Base-by-base conservation (phyloP, 2,797 vertebrate genomes). In the Rhinatrema bivittatum region DNA sequence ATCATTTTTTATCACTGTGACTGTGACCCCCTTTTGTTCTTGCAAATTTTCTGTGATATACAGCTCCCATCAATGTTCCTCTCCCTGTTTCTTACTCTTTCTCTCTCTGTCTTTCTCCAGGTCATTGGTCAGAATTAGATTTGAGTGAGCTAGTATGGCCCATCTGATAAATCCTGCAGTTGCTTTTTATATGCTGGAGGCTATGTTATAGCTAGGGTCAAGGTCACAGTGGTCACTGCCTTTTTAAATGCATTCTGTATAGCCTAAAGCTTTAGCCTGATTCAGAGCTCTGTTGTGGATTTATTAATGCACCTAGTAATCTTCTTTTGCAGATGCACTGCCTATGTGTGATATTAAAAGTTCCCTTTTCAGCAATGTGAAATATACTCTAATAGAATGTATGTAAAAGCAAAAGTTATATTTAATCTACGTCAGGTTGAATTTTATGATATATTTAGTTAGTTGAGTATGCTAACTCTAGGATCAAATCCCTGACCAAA, bases 51-150 rank as follows among this genome's bases (percentile, higher is more conserved):
- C n/a, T 42, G 30, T 28, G 27, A 28, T 54, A 63, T 59, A 46
- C 31, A 33, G 26, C 27, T 4, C 49, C 7, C 33, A 4, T 48
- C 13, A 22, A 1, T 36, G 20, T 42, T 9, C 3, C 36, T 15
- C 9, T 43, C 42, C 13, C 3, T 43, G 20, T 20, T 16, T 19
- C 20, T 21, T 17, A 29, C 22, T 22, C 16, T 18, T 45, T 40
- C 48, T 48, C 37, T 44, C 29, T 34, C 25, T 15, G 8, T 37
- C 41, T 54, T 30, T 53, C 25, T 61, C 38, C 36, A 62, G 51
- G 53, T 72, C 52, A 42, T n/a, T 14, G 41, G 45, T 74, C 42
- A 50, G 46, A 76, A 69, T 67, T 69, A 48, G 34, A 42, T 36
- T n/a, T 61, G 41, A 69, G 43, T 47, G 36, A 26, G 34, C 25